These are phyloP conservation scores for Muscicapa comitata DNA, from an alignment of 2,797 vertebrate genomes.

Conservation along the genomic window DNA sequence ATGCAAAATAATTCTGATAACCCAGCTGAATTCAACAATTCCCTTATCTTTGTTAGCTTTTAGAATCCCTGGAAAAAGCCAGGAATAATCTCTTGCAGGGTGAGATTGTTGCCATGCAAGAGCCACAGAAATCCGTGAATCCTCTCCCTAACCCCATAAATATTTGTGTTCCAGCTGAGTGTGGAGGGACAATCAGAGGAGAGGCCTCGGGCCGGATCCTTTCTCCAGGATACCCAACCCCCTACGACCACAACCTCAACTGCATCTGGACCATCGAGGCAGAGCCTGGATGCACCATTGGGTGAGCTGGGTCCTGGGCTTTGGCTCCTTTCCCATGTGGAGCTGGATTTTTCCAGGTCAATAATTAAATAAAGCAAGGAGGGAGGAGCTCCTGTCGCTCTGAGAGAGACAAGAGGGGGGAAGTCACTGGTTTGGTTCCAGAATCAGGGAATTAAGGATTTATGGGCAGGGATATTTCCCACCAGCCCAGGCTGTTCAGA, in stretches of 20 bases:
- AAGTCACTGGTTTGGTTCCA: background rate
- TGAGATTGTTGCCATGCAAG: background rate
- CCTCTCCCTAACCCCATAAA: background rate
- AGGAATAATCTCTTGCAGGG: background rate
- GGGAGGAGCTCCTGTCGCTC: background rate
- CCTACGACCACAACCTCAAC: conserved; percentile 97
- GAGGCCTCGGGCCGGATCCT: conserved; percentile 86
- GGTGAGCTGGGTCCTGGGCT: conserved; percentile 75
- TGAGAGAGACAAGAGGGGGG: accelerated
- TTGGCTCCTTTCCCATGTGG: accelerated
- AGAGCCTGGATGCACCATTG: conserved; percentile 91
- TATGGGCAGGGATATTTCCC: background rate
- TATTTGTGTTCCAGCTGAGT: conserved; percentile 84
- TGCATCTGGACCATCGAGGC: conserved; percentile 96
- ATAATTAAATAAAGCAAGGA: accelerated
- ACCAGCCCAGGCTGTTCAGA: background rate
- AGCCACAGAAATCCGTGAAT: background rate
- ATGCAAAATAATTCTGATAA: background rate
- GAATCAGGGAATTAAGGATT: background rate
- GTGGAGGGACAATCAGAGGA: conserved; percentile 87
- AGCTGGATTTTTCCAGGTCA: background rate
- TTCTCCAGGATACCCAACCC: conserved; percentile 94
- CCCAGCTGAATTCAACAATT: background rate
- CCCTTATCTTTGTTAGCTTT: background rate
- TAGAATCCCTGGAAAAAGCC: background rate